These are phyloP conservation scores for Nothocercus nigrocapillus DNA, from an alignment of 2,113 vertebrate genomes.

Conservation along the genomic window DNA sequence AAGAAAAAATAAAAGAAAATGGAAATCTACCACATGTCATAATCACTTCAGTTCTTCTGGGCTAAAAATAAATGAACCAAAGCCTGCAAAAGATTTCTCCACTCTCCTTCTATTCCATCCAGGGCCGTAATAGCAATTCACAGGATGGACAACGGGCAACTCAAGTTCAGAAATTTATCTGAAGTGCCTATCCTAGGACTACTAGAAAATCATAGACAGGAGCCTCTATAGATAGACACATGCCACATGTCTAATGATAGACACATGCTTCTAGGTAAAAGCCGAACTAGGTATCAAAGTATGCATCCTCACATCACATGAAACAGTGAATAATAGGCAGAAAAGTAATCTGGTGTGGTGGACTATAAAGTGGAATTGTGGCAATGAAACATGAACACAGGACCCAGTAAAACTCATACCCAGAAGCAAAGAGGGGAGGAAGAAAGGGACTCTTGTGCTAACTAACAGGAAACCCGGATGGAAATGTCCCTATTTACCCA, in stretches of 20 bases:
- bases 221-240: too few species aligned
- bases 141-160: neutral
- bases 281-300: neutral
- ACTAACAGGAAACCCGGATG: fast-evolving
- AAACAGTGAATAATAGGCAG: neutral
- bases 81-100: neutral
- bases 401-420: neutral
- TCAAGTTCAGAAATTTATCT: neutral
- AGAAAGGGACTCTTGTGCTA: neutral
- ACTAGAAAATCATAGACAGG: neutral
- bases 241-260: too few species aligned
- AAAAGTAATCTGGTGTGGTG: neutral
- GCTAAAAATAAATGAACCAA: neutral
- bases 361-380: neutral
- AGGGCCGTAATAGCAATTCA: neutral
- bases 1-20: neutral
- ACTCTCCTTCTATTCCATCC: neutral
- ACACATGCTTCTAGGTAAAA: neutral
- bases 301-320: neutral
- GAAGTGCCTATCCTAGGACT: neutral
- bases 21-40: neutral
- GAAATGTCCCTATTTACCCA: neutral
- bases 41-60: neutral
- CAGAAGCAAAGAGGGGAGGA: neutral
- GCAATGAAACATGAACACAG: neutral